These are phyloP conservation scores for Psilanteris sp. DNA, from an alignment of 1,140 invertebrate species.

Conservation along the genomic window DNA sequence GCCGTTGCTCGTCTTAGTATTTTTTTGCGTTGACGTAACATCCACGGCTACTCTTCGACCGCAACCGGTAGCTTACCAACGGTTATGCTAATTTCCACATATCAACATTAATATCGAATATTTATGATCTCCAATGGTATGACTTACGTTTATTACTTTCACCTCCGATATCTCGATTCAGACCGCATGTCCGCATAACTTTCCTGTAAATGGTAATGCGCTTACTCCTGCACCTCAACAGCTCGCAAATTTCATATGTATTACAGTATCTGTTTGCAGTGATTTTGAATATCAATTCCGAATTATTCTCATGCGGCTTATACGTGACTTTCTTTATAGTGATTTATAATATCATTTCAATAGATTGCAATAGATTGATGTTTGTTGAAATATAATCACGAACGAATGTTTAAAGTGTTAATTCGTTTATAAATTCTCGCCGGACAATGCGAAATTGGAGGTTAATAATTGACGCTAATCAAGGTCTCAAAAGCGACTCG, in stretches of 20 bases:
- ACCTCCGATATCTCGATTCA: constrained; percentile 72
- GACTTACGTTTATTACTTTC: constrained; percentile 78
- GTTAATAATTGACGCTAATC: too few relatives aligned
- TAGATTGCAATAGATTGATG: too few relatives aligned
- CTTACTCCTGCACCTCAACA: constrained; percentile 52
- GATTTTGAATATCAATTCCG: constrained; percentile 52
- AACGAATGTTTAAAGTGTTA: too few relatives aligned
- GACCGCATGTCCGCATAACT: constrained; percentile 56
- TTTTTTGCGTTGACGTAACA: constrained; percentile 36
- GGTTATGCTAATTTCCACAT: constrained; percentile 77
- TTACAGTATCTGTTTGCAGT: constrained; percentile 35
- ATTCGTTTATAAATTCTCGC: too few relatives aligned
- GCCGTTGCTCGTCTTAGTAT: constrained; percentile 1
- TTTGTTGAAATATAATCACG: too few relatives aligned
- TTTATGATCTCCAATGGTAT: constrained; percentile 76
- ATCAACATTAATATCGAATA: constrained; percentile 79
- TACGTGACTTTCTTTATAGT: too few relatives aligned
- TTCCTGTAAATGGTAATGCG: constrained; percentile 66
- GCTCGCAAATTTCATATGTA: constrained; percentile 51
- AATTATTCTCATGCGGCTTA: too few relatives aligned
- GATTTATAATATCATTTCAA: background rate
- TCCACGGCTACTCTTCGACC: constrained; percentile 25
- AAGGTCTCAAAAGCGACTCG: too few relatives aligned
- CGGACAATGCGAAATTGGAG: too few relatives aligned
- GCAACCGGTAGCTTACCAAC: constrained; percentile 65